A percentile compares a stretch with the other conserved stretches of the same genome.
Evolutionary conservation across 2,113 vertebrate species (phyloP).

Genomic region (Heterocephalus glaber): DNA sequence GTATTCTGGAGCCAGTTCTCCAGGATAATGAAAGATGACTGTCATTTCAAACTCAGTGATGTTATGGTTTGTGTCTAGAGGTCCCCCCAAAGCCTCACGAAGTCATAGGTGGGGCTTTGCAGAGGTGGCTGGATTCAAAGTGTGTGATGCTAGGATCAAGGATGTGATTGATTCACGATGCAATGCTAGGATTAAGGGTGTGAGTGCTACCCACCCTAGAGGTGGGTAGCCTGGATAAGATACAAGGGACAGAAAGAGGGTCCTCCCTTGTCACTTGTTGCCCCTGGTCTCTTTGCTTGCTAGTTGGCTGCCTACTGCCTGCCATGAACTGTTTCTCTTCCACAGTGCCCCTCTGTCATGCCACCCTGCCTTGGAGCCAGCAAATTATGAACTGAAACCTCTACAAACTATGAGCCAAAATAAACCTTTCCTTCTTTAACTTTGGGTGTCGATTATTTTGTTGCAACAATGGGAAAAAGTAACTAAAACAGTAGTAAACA

Average conservation of each 20-base stretch:
- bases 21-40: background rate
- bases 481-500: background rate
- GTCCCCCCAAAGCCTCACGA: background rate
- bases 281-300: background rate
- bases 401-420: background rate
- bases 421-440: background rate
- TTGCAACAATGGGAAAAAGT: background rate
- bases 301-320: background rate
- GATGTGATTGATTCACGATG: background rate
- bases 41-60: background rate
- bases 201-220: background rate
- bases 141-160: background rate
- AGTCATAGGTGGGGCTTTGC: background rate
- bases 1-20: background rate
- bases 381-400: background rate
- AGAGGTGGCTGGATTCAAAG: background rate
- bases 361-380: background rate
- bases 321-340: background rate
- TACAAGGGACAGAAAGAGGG: background rate
- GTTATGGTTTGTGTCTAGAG: background rate
- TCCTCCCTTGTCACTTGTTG: background rate
- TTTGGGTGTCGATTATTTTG: background rate
- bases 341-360: background rate
- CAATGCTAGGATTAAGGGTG: background rate
- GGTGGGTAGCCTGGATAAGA: background rate